Conservation (phyloP, 2,888 invertebrate genomes). For the Hypena proboscidalis region DNA sequence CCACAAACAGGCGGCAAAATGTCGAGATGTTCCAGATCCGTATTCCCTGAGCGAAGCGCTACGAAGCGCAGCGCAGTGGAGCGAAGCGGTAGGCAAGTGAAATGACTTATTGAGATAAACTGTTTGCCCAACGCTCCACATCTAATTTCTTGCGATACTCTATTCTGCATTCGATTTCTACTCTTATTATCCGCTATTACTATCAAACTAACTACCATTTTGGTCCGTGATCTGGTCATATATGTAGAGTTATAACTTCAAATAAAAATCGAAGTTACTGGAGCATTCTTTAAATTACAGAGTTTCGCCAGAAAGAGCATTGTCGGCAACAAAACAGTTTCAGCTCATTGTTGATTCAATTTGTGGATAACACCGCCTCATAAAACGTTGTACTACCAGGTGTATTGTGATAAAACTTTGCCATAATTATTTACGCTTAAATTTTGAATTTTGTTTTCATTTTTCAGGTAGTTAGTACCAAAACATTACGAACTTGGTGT, state of each 20-base stretch:
- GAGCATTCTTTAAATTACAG: too few relatives aligned
- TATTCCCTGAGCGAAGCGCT: slow-evolving; percentile 31
- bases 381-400: too few relatives aligned
- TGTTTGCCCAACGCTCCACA: slow-evolving; percentile 59
- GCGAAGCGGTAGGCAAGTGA: slow-evolving; percentile 41
- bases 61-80: not conserved
- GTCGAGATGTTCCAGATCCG: slow-evolving; percentile 33
- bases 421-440: too few relatives aligned
- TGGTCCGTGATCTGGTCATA: slow-evolving; percentile 4
- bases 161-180: slow-evolving; percentile 31
- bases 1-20: slow-evolving; percentile 1
- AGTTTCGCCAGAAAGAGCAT: too few relatives aligned
- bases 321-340: too few relatives aligned
- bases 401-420: too few relatives aligned
- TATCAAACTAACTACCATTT: slow-evolving; percentile 28
- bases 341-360: too few relatives aligned
- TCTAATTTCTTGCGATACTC: slow-evolving; percentile 47
- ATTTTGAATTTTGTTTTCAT: too few relatives aligned
- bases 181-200: slow-evolving; percentile 31
- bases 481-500: too few relatives aligned
- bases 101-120: slow-evolving; percentile 63
- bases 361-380: too few relatives aligned
- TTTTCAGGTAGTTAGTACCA: too few relatives aligned
- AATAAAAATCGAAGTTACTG: not conserved
- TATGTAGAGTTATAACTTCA: slow-evolving; percentile 2